Conservation (phyloP, 2,113 vertebrate species). For the Oreochromis tanganicae region DNA sequence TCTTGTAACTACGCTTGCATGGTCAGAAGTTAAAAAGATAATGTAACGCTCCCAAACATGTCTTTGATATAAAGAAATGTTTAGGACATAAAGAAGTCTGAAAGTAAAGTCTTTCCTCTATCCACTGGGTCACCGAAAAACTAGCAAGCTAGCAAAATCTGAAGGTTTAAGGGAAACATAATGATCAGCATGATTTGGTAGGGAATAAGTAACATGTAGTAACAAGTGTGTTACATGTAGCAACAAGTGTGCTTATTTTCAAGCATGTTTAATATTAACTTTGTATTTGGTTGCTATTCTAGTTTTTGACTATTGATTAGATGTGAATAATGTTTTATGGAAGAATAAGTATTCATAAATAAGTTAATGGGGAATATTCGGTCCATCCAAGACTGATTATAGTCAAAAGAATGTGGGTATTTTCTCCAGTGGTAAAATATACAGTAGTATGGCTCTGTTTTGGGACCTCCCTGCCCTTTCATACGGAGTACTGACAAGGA, state of each 20-base stretch:
- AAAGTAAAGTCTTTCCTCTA: not conserved
- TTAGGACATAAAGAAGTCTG: not conserved
- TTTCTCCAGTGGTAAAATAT: not conserved
- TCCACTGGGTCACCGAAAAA: not conserved
- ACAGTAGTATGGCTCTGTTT: not conserved
- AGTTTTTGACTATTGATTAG: not conserved
- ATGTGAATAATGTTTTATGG: not conserved
- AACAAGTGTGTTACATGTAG: too few relatives aligned
- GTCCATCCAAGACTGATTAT: not conserved
- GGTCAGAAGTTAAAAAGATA: not conserved
- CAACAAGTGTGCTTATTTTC: not conserved
- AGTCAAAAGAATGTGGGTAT: not conserved
- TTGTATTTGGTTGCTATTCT: not conserved
- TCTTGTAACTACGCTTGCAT: not conserved
- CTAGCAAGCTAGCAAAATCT: not conserved
- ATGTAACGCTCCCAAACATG: not conserved
- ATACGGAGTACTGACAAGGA: not conserved
- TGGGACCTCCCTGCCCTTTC: not conserved
- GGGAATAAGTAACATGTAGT: not conserved
- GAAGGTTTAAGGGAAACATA: not conserved
- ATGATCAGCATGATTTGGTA: fast-evolving
- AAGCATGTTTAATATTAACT: not conserved
- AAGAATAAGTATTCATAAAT: not conserved
- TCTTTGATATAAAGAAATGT: not conserved
- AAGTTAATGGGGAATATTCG: not conserved